phyloP scores from a whole-genome alignment of 2,113 vertebrate species.

The Pavo muticus region DNA sequence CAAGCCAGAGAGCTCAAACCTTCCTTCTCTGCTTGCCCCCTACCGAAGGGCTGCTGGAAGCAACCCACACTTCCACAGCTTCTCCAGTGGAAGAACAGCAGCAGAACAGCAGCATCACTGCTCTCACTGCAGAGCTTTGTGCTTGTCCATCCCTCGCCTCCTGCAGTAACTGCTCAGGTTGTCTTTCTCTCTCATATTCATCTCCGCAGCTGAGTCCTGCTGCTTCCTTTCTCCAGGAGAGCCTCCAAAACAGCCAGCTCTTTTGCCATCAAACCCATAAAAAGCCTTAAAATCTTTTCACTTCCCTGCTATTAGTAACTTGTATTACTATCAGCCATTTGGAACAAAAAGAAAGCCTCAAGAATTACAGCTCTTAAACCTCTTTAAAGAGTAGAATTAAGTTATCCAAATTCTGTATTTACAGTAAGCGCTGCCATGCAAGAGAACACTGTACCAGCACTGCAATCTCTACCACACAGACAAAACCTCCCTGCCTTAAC shows the following conservation, averaged over 20 bases:
- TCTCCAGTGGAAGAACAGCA: neutral
- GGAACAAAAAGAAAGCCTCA: constrained; percentile 43
- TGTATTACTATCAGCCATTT: constrained; percentile 39
- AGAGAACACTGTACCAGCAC: neutral
- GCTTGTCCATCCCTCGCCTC: neutral
- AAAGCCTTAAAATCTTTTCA: neutral
- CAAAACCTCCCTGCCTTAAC: neutral
- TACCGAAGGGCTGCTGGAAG: neutral
- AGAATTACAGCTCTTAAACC: neutral
- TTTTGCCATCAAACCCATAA: neutral
- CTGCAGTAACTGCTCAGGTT: neutral
- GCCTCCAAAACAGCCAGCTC: neutral
- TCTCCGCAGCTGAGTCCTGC: neutral
- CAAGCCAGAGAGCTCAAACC: neutral
- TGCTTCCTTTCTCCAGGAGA: neutral
- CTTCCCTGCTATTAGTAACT: constrained; percentile 30
- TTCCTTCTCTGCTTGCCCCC: neutral
- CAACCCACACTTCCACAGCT: neutral
- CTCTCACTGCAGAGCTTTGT: neutral
- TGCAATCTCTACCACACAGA: neutral
- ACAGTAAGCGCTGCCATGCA: neutral
- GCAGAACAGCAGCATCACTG: neutral
- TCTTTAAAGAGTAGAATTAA: constrained; percentile 6
- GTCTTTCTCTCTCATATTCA: neutral
- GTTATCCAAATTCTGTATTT: neutral